These are phyloP conservation scores for Chaunax sp. DNA, from an alignment of 2,797 vertebrate genomes.

Conservation along the genomic window DNA sequence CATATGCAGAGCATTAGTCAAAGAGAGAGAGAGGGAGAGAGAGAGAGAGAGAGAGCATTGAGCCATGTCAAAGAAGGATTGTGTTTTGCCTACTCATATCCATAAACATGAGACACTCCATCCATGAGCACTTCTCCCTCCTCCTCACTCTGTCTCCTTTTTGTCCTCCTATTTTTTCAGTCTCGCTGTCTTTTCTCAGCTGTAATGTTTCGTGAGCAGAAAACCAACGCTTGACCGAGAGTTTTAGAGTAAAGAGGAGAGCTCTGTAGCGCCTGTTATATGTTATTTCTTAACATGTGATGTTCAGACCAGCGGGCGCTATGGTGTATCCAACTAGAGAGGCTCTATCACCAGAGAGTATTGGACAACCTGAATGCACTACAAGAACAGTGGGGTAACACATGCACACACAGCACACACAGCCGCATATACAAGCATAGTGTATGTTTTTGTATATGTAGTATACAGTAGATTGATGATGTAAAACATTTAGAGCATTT, in stretches of 20 bases:
- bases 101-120: slow-evolving; percentile 74
- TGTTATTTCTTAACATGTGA: slow-evolving; percentile 68
- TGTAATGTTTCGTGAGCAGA: background rate
- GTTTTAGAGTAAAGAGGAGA: background rate
- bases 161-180: background rate
- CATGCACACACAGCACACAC: slow-evolving; percentile 16
- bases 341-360: slow-evolving; percentile 92
- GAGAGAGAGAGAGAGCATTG: slow-evolving; percentile 42
- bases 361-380: slow-evolving; percentile 92
- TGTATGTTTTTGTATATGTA: background rate
- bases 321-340: slow-evolving; percentile 93
- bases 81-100: slow-evolving; percentile 67
- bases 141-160: slow-evolving; percentile 10
- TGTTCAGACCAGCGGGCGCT: slow-evolving; percentile 91
- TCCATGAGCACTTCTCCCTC: slow-evolving; percentile 22
- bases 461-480: background rate
- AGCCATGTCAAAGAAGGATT: slow-evolving; percentile 70
- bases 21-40: background rate
- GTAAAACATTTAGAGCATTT: background rate
- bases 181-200: background rate
- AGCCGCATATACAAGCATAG: background rate
- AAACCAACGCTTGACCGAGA: background rate
- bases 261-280: background rate
- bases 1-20: slow-evolving; percentile 45
- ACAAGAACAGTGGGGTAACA: slow-evolving; percentile 92